Conservation (phyloP, 2,113 vertebrate genomes). For the Vulpes lagopus region DNA sequence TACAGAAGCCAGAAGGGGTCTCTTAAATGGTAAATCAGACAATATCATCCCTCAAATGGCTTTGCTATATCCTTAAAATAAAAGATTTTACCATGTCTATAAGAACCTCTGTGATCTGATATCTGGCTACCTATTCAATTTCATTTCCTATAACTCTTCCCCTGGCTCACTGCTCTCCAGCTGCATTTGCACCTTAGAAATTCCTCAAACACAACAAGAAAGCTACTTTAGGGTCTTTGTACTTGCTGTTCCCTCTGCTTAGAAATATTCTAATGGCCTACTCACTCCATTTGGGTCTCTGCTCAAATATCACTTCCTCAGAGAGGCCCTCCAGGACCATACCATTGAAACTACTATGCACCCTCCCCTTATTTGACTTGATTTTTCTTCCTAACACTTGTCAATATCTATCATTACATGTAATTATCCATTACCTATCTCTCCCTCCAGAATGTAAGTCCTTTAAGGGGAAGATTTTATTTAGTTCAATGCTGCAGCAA, state of each 20-base stretch:
- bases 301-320: neutral
- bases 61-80: neutral
- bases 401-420: neutral
- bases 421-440: neutral
- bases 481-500: neutral
- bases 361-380: neutral
- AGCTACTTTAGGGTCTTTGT: neutral
- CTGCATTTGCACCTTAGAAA: neutral
- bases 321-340: neutral
- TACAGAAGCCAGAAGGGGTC: neutral
- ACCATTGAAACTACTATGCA: neutral
- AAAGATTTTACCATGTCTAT: neutral
- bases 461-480: neutral
- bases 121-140: neutral
- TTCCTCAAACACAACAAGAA: neutral
- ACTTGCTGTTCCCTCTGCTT: neutral
- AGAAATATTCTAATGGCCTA: neutral
- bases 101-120: neutral
- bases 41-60: neutral
- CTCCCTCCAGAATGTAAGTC: neutral
- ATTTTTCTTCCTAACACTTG: neutral
- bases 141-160: neutral
- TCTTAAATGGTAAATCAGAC: neutral
- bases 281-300: neutral
- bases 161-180: neutral